phyloP scores from a whole-genome alignment of 2,113 vertebrate species.

The Melanostigma gelatinosum region DNA sequence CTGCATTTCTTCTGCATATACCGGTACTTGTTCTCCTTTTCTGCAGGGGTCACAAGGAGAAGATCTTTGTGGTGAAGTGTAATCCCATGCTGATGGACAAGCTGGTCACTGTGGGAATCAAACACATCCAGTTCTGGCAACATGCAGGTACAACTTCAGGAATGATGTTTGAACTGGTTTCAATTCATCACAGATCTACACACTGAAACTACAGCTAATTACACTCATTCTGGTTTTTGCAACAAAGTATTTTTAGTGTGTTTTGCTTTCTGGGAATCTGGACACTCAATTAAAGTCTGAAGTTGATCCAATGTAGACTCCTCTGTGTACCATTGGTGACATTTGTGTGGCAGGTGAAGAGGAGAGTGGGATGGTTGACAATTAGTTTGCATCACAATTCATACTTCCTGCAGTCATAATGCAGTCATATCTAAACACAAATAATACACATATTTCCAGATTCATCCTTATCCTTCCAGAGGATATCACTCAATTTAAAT shows the following conservation, averaged over 20 bases:
- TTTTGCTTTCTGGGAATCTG: not conserved
- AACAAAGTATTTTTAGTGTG: not conserved
- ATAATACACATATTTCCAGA: not conserved
- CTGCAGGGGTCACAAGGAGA: conserved; percentile 93
- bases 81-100: conserved; percentile 92
- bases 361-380: not conserved
- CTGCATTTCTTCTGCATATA: not conserved
- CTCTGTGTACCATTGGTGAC: not conserved
- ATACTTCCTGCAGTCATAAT: not conserved
- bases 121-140: conserved; percentile 98
- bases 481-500: no score
- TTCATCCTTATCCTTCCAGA: not conserved
- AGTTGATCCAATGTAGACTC: not conserved
- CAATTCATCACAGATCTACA: not conserved
- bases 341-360: not conserved
- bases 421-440: not conserved
- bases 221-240: not conserved
- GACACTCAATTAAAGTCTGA: not conserved
- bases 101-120: conserved; percentile 94
- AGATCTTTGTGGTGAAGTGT: conserved; percentile 96
- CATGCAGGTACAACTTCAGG: conserved; percentile 86
- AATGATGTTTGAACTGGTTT: not conserved
- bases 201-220: not conserved
- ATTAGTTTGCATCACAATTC: not conserved
- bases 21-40: not conserved